A percentile compares a stretch with the other conserved stretches of the same genome.
These are phyloP conservation scores for Manis crassicaudata DNA, from an alignment of 2,797 vertebrate genomes.

Conservation along the genomic window DNA sequence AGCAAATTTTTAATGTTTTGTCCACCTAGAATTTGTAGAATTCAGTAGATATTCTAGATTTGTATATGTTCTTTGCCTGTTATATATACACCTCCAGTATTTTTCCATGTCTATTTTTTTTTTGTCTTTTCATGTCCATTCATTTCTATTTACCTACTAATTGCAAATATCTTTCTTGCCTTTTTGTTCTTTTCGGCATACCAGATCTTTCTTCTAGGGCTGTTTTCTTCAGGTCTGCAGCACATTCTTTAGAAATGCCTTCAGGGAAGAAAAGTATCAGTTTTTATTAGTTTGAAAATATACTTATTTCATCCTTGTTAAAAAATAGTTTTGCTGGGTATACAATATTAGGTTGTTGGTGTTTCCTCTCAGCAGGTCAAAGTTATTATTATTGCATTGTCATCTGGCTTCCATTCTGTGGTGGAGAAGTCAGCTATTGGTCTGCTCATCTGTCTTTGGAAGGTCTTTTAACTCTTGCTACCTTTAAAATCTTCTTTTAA, in stretches of 20 bases:
- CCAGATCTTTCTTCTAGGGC: neutral
- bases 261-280: neutral
- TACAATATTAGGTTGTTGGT: neutral
- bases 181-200: neutral
- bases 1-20: neutral
- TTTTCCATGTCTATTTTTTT: neutral
- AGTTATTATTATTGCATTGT: fast-evolving
- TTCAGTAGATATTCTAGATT: neutral
- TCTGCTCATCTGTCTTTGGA: neutral
- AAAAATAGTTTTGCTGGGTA: neutral
- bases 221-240: slow-evolving; percentile 2
- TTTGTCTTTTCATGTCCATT: neutral
- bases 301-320: neutral
- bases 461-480: slow-evolving; percentile 33
- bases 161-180: too few relatives aligned
- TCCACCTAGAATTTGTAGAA: neutral
- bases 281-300: neutral
- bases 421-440: neutral
- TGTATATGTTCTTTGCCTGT: neutral
- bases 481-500: slow-evolving; percentile 46
- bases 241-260: neutral
- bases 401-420: neutral
- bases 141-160: neutral
- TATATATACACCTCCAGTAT: fast-evolving
- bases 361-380: neutral